Conservation (phyloP, 1,140 invertebrate genomes). For the Brachionus rotundiformis region DNA sequence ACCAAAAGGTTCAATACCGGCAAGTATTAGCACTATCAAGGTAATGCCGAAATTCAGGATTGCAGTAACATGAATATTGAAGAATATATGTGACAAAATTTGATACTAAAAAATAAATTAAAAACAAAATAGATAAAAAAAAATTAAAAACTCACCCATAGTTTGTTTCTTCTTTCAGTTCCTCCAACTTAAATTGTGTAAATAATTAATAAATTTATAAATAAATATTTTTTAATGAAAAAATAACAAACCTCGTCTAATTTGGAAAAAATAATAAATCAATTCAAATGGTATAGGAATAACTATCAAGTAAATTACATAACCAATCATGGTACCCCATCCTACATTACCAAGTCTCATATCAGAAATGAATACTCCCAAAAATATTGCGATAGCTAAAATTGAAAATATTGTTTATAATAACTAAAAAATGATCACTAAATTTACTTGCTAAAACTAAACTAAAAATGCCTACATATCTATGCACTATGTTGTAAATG, state of each 20-base stretch:
- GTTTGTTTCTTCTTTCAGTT: background rate
- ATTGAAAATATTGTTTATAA: background rate
- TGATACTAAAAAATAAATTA: background rate
- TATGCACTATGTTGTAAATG: background rate
- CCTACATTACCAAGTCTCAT: constrained; percentile 13
- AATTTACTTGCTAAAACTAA: constrained; percentile 22
- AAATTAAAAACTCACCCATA: background rate
- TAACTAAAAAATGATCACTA: too few species aligned
- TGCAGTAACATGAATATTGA: background rate
- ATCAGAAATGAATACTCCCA: background rate
- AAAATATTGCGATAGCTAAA: constrained; percentile 21
- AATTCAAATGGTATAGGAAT: constrained; percentile 15
- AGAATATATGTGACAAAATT: constrained; percentile 17
- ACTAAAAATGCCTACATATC: background rate
- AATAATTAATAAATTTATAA: background rate
- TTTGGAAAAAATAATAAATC: constrained; percentile 23
- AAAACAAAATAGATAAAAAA: background rate
- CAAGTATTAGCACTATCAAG: background rate
- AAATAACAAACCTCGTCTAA: background rate
- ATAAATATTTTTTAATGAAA: background rate
- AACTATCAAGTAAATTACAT: background rate
- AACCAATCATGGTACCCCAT: constrained; percentile 35
- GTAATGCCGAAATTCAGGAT: background rate
- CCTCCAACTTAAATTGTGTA: background rate
- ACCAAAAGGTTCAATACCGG: constrained; percentile 16